Conservation (phyloP, 2,888 invertebrate genomes). For the Taphrorychus bicolor region DNA sequence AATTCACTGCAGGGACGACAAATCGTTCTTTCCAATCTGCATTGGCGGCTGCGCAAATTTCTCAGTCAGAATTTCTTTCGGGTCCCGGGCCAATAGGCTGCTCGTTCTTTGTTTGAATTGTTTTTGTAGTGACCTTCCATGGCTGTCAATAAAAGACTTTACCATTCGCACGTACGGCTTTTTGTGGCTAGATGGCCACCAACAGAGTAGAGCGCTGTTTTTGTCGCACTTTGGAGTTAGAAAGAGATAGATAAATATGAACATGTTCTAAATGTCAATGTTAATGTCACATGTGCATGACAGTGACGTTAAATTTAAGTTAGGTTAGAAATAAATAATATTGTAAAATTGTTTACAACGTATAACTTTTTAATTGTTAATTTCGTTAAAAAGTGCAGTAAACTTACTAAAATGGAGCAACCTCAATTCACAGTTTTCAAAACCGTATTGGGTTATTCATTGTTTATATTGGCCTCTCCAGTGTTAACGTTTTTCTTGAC, state of each 20-base stretch:
- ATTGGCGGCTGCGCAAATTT: constrained; percentile 37
- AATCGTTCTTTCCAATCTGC: constrained; percentile 36
- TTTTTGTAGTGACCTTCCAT: constrained; percentile 22
- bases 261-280: too few relatives aligned
- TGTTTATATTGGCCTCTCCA: constrained; percentile 78
- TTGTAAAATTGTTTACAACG: too few relatives aligned
- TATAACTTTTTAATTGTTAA: too few relatives aligned
- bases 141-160: neutral
- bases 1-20: constrained; percentile 38
- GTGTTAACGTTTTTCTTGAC: constrained; percentile 75
- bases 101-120: constrained; percentile 21
- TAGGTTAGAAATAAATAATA: neutral
- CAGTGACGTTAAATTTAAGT: neutral
- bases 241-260: too few relatives aligned
- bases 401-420: constrained; percentile 62
- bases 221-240: too few relatives aligned
- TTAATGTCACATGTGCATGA: too few relatives aligned
- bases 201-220: too few relatives aligned
- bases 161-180: too few relatives aligned
- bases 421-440: constrained; percentile 76
- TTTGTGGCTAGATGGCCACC: too few relatives aligned
- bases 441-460: constrained; percentile 78
- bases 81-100: constrained; percentile 4
- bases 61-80: constrained; percentile 13
- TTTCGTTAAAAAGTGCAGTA: too few relatives aligned